Percentiles rank a stretch among this genome's conserved stretches.
phyloP scores from a whole-genome alignment of 2,797 vertebrate species.

The Dryobates pubescens region DNA sequence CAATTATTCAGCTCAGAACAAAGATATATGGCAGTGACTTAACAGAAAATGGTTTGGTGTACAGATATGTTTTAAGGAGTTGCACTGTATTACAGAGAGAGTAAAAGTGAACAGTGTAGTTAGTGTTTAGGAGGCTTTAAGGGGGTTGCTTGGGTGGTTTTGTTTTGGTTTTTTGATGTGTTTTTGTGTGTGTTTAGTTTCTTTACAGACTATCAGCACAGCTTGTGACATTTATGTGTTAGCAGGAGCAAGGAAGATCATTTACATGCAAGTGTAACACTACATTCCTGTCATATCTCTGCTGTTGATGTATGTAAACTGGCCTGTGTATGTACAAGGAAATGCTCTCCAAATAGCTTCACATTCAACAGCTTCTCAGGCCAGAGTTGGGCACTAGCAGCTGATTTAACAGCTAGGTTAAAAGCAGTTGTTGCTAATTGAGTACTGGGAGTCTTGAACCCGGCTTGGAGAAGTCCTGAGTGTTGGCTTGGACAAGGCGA shows the following conservation, averaged over 20 bases:
- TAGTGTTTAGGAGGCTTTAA: not conserved
- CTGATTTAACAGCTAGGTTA: not conserved
- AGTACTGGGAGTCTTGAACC: not conserved
- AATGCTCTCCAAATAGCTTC: not conserved
- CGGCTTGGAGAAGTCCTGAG: not conserved
- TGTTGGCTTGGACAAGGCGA: not conserved
- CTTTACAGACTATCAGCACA: not conserved
- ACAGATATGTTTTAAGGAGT: conserved; percentile 10
- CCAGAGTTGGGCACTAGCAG: not conserved
- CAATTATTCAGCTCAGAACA: conserved; percentile 6
- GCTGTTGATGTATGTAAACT: not conserved
- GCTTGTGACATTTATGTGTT: not conserved
- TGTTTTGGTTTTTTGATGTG: not conserved
- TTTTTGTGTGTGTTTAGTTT: not conserved
- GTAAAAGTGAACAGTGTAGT: not conserved
- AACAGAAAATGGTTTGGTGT: not conserved
- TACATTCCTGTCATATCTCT: not conserved
- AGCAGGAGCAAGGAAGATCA: not conserved
- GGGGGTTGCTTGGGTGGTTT: not conserved
- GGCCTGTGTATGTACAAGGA: not conserved
- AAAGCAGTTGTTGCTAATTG: not conserved
- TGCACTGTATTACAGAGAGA: not conserved
- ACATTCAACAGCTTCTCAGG: not conserved
- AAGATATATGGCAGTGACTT: not conserved
- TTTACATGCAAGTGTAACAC: not conserved